Percentiles rank a stretch among this genome's conserved stretches.
Evolutionary conservation across 2,888 invertebrate genomes (phyloP).

Genomic region (Clunio marinus): DNA sequence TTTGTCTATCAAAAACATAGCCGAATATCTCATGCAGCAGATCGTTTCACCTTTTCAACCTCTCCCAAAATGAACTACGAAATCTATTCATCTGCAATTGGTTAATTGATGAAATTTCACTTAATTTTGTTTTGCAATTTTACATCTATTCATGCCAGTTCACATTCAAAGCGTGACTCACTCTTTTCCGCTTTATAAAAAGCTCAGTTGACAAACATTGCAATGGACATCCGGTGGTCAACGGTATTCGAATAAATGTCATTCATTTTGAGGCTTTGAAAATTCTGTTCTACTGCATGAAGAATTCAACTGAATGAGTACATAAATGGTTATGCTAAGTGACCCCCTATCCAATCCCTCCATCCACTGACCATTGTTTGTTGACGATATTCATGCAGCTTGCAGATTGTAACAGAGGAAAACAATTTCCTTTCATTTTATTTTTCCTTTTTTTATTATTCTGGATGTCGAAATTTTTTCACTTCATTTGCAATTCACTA

Average conservation of each 20-base stretch:
- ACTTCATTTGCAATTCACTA: slow-evolving; percentile 6
- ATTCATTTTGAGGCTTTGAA: not conserved
- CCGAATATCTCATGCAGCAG: too few species aligned
- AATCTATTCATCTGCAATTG: slow-evolving; percentile 34
- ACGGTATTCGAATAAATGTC: slow-evolving; percentile 16
- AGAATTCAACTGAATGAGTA: not conserved
- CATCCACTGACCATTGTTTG: not conserved
- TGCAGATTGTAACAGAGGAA: not conserved
- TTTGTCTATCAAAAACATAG: not conserved
- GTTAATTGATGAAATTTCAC: slow-evolving; percentile 31
- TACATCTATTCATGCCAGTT: not conserved
- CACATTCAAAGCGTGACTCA: not conserved
- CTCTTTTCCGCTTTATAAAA: not conserved
- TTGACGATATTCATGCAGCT: not conserved
- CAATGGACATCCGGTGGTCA: not conserved
- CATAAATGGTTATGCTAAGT: not conserved
- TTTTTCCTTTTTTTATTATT: not conserved
- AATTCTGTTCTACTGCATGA: not conserved
- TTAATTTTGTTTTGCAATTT: slow-evolving; percentile 6
- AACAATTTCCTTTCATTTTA: too few species aligned
- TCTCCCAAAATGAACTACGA: slow-evolving; percentile 25
- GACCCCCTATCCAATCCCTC: too few species aligned
- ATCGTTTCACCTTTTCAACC: too few species aligned
- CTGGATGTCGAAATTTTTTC: too few species aligned
- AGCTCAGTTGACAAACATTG: not conserved